phyloP scores from a whole-genome alignment of 2,888 invertebrate species.

The Schizotus pectinicornis region DNA sequence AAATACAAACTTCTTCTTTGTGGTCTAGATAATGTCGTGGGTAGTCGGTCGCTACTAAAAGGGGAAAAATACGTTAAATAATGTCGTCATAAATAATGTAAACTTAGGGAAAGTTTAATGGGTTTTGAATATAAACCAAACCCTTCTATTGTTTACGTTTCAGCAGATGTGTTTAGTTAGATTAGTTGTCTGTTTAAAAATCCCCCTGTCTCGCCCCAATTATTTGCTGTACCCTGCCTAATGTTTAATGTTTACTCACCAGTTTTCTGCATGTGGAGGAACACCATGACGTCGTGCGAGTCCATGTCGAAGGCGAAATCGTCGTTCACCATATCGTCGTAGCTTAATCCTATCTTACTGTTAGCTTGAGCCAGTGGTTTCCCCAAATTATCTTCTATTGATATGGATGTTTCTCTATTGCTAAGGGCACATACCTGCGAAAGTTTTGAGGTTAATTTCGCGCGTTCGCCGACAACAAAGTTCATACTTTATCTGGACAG shows the following conservation, averaged over 20 bases:
- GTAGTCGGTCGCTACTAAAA: too few relatives aligned
- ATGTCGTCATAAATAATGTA: too few relatives aligned
- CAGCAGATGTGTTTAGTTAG: too few relatives aligned
- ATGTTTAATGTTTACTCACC: conserved; percentile 57
- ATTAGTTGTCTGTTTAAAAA: neutral
- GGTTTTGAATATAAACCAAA: too few relatives aligned
- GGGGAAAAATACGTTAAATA: too few relatives aligned
- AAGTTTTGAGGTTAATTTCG: neutral
- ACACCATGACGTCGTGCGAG: conserved; percentile 95
- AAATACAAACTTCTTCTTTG: too few relatives aligned
- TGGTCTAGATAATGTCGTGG: too few relatives aligned
- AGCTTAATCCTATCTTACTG: conserved; percentile 75
- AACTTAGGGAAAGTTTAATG: too few relatives aligned
- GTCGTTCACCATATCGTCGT: conserved; percentile 86
- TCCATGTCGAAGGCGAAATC: conserved; percentile 89
- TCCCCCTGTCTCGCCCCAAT: neutral
- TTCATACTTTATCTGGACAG: conserved; percentile 82
- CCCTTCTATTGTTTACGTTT: too few relatives aligned
- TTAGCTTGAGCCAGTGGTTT: conserved; percentile 52
- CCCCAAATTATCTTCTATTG: conserved; percentile 59
- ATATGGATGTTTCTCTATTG: conserved; percentile 61
- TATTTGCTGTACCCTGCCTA: neutral
- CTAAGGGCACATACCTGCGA: conserved; percentile 75
- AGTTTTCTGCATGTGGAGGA: conserved; percentile 99
- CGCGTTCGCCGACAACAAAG: conserved; percentile 6